Evolutionary conservation across 2,797 vertebrate species (phyloP), one percentile per base, ranked within the genome.

Genomic region (Notoglanidium macrostoma): DNA sequence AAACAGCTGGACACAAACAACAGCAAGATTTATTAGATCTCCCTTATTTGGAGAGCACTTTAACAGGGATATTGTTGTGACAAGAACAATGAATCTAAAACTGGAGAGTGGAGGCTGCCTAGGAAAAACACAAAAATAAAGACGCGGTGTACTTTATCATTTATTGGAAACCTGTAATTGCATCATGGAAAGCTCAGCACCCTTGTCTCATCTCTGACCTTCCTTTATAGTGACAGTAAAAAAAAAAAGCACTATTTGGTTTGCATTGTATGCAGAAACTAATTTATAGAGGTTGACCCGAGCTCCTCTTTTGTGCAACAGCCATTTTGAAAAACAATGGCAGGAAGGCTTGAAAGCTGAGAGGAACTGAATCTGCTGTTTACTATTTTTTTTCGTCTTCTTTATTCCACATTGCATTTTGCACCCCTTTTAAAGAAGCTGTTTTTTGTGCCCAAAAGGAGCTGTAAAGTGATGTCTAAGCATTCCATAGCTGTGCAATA

Each of bases 271-370:
- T 96, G 95, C 63, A 63, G 94, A 96, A 93, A 93, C 89, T 92
- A 97, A 98, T 97, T 98, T 98, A 98, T 97, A 96, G 96, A 92
- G 95, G 94, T 92, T 97, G 97, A 98, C 96, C 96, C 96, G 89
- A 95, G 94, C 95, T 95, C 94, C 95, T 96, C 96, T 97, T 98
- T 97, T 98, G 97, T 97, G 94, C 95, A 94, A 95, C 92, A 95
- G 96, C 93, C 96, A 94, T 94, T 94, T 95, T 95, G 93, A 93
- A 93, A 94, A 95, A 96, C 96, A 96, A 96, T 95, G 93, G 93
- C 95, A 96, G 96, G 96, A 96, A 96, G 95, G 93, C 94, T 94
- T 92, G 90, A 94, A 94, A 95, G 92, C 94, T 91, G 90, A 96
- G 95, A 95, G 97, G 96, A 97, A 96, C 96, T 95, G 94, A 96